A percentile compares a stretch with the other conserved stretches of the same genome.
These are phyloP conservation scores for Diglossa cyanea DNA, from an alignment of 2,797 vertebrate genomes.

Conservation along the genomic window DNA sequence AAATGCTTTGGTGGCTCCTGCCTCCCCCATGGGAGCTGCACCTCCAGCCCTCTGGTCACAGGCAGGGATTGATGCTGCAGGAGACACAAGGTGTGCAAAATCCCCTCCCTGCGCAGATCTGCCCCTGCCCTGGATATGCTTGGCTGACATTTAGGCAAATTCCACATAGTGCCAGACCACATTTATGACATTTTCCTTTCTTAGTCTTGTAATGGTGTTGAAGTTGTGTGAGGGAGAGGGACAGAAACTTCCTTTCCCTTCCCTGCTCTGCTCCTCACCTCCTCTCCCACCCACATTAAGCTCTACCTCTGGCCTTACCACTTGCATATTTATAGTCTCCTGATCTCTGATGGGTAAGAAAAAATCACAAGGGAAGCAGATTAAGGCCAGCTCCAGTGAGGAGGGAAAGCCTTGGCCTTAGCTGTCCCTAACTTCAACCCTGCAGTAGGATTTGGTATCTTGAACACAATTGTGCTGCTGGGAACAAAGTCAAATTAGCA, in stretches of 20 bases:
- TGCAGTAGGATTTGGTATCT: background rate
- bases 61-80: background rate
- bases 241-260: background rate
- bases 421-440: background rate
- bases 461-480: background rate
- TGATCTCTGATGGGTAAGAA: background rate
- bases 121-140: background rate
- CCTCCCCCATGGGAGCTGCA: background rate
- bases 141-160: background rate
- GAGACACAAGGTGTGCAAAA: background rate
- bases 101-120: background rate
- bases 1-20: background rate
- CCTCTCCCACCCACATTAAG: rapidly evolving
- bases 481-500: slow-evolving; percentile 50
- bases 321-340: background rate
- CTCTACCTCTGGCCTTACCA: background rate
- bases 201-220: background rate
- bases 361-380: background rate
- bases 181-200: background rate
- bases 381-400: background rate
- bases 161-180: background rate
- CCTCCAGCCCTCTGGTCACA: rapidly evolving
- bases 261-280: rapidly evolving
- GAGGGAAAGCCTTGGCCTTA: background rate
- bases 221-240: background rate